A percentile compares a stretch with the other conserved stretches of the same genome.
Evolutionary conservation across 2,113 vertebrate genomes (phyloP).

Genomic region (Typhlomys cinereus): DNA sequence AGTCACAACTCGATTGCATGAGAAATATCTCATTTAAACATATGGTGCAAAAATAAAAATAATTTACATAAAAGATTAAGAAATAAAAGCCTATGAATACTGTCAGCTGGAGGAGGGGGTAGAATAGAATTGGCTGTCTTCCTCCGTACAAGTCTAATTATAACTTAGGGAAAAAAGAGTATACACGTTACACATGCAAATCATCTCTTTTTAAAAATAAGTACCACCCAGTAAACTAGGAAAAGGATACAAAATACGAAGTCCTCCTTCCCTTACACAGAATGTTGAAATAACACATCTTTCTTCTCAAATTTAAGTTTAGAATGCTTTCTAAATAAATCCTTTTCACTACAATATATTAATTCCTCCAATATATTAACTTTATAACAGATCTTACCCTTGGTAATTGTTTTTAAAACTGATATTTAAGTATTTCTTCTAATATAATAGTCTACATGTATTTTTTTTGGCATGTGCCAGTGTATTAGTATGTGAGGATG

Average conservation of each 20-base stretch:
- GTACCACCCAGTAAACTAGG: slow-evolving; percentile 1
- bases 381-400: background rate
- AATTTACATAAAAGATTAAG: background rate
- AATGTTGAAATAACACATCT: background rate
- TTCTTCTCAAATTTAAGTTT: slow-evolving; percentile 37
- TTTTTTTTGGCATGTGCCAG: too few relatives aligned
- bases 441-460: too few relatives aligned
- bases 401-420: slow-evolving; percentile 16
- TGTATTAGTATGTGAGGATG: too few relatives aligned
- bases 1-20: background rate
- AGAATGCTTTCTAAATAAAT: slow-evolving; percentile 39
- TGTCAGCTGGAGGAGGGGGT: too few relatives aligned
- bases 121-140: background rate
- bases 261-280: background rate
- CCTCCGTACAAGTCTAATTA: slow-evolving; percentile 12
- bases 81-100: background rate
- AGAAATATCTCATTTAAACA: slow-evolving; percentile 2
- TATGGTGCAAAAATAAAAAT: background rate
- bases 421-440: background rate
- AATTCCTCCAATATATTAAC: slow-evolving; percentile 24
- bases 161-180: background rate
- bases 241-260: background rate
- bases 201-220: background rate
- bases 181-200: slow-evolving; percentile 25
- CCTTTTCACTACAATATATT: slow-evolving; percentile 14